Evolutionary conservation across 2,888 invertebrate species (phyloP).

Genomic region (Dioctria rufipes): DNA sequence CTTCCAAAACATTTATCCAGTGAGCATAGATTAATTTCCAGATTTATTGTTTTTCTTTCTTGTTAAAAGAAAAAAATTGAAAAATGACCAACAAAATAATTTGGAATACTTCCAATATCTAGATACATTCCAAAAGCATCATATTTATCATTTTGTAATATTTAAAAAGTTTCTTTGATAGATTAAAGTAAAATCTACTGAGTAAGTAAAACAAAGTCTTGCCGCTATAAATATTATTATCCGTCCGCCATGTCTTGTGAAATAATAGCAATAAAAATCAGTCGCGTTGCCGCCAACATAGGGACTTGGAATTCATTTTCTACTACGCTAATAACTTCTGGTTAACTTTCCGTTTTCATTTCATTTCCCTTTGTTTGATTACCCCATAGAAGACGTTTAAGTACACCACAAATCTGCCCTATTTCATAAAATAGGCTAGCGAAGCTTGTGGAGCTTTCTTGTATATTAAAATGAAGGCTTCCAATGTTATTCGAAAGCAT

Average conservation of each 20-base stretch:
- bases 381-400: not conserved
- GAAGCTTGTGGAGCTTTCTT: not conserved
- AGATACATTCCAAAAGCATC: no score
- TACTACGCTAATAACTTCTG: slow-evolving; percentile 24
- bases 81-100: no score
- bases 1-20: no score
- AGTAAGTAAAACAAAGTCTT: no score
- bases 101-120: no score
- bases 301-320: slow-evolving; percentile 3
- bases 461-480: slow-evolving; percentile 14
- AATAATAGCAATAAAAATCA: slow-evolving; percentile 23
- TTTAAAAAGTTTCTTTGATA: no score
- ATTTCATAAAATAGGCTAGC: not conserved
- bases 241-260: not conserved
- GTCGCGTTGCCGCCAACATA: not conserved
- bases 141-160: no score
- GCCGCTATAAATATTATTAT: no score
- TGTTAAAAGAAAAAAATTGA: no score
- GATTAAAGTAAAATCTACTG: no score
- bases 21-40: no score
- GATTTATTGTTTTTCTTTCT: no score
- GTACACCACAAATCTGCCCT: not conserved
- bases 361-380: not conserved
- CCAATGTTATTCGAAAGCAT: not conserved
- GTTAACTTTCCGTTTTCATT: slow-evolving; percentile 29